Evolutionary conservation across 2,888 invertebrate genomes (phyloP).

Genomic region (Eupsilia transversa): DNA sequence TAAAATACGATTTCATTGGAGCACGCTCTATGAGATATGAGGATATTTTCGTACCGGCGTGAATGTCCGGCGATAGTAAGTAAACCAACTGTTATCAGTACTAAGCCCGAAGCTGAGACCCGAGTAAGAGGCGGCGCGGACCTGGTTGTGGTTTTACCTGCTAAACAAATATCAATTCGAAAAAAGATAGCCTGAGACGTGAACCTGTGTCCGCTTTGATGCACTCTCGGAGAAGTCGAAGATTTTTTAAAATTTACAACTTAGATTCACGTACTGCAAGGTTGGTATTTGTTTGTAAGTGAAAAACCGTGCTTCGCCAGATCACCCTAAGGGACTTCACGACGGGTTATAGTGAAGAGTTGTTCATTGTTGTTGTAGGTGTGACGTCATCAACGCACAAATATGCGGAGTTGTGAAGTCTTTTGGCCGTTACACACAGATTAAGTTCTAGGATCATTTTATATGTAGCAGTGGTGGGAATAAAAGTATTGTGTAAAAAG

Average conservation of each 20-base stretch:
- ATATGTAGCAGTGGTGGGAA: background rate
- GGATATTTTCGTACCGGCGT: background rate
- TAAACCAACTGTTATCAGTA: background rate
- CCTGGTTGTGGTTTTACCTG: background rate
- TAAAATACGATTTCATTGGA: slow-evolving; percentile 4
- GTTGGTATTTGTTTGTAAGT: background rate
- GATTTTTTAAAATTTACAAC: background rate
- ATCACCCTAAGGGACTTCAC: background rate
- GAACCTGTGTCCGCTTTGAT: background rate
- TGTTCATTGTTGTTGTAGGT: background rate
- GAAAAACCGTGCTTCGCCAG: background rate
- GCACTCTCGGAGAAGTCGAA: background rate
- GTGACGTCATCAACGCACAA: slow-evolving; percentile 17
- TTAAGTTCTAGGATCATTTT: slow-evolving; percentile 3
- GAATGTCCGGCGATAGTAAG: slow-evolving; percentile 2
- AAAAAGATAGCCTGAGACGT: background rate
- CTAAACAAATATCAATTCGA: background rate
- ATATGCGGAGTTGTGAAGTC: background rate
- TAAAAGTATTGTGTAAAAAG: background rate
- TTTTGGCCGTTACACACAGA: slow-evolving; percentile 14
- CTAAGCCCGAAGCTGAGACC: background rate
- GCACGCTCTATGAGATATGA: background rate
- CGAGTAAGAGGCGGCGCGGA: too few relatives aligned
- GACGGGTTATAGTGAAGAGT: slow-evolving; percentile 18
- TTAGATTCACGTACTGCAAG: background rate